Evolutionary conservation across 2,888 invertebrate genomes (phyloP).

Genomic region (Brachypterus glaber): DNA sequence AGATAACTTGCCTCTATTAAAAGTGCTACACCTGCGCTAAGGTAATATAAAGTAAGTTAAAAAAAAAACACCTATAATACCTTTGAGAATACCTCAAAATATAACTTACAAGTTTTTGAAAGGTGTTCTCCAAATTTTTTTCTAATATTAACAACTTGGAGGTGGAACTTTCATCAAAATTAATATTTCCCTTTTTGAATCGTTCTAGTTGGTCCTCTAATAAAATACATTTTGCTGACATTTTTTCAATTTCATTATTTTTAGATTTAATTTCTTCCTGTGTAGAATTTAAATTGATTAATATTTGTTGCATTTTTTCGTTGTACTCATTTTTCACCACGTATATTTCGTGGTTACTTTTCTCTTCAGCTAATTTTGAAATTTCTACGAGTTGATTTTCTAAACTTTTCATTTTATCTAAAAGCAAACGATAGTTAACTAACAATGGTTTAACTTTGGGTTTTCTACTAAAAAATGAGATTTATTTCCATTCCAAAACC

Average conservation of each 20-base stretch:
- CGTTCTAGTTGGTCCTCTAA: conserved; percentile 45
- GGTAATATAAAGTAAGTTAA: too few species aligned
- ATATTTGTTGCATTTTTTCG: conserved; percentile 49
- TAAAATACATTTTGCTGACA: conserved; percentile 46
- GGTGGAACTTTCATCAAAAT: conserved; percentile 29
- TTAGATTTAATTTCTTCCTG: conserved; percentile 51
- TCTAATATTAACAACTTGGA: conserved; percentile 43
- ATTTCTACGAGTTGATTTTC: conserved; percentile 46
- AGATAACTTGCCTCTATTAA: too few species aligned
- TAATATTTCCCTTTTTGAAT: conserved; percentile 37
- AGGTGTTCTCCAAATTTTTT: conserved; percentile 48
- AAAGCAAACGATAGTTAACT: too few species aligned
- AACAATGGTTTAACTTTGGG: too few species aligned
- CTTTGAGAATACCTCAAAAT: too few species aligned
- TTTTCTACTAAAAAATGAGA: too few species aligned
- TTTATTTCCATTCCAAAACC: too few species aligned
- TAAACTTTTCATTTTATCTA: conserved; percentile 48
- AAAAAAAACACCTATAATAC: too few species aligned
- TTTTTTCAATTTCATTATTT: conserved; percentile 45
- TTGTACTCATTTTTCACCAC: conserved; percentile 49
- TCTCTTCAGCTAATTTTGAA: conserved; percentile 47
- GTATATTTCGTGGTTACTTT: conserved; percentile 50
- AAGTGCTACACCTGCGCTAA: too few species aligned
- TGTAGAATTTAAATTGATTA: conserved; percentile 47
- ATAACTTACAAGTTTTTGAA: conserved; percentile 47